phyloP scores from a whole-genome alignment of 2,797 vertebrate genomes.

The Gephyroberyx darwinii region DNA sequence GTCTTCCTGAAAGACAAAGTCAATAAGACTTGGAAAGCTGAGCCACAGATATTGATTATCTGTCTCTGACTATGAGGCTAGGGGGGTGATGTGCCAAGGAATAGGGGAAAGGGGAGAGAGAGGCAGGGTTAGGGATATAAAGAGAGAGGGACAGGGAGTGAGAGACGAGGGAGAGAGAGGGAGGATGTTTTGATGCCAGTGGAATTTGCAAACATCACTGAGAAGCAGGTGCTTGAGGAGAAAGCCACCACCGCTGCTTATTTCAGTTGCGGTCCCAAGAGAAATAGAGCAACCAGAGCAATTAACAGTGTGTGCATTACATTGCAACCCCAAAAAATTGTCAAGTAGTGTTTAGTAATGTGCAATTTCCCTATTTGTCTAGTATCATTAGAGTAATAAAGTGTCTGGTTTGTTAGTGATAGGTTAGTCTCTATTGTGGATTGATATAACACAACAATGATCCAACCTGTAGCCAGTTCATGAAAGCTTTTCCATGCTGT shows the following conservation, averaged over 20 bases:
- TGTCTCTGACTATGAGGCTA: constrained; percentile 85
- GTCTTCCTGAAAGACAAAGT: constrained; percentile 88
- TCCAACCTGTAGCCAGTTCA: no score
- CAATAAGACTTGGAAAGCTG: constrained; percentile 85
- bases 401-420: no score
- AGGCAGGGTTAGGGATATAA: constrained; percentile 28
- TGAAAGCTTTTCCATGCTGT: no score
- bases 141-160: constrained; percentile 26
- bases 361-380: not conserved
- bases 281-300: constrained; percentile 27
- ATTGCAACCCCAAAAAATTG: constrained; percentile 37
- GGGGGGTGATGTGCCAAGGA: constrained; percentile 44
- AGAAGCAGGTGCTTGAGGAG: constrained; percentile 53
- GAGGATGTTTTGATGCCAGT: constrained; percentile 39
- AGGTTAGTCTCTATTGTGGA: no score
- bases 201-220: constrained; percentile 54
- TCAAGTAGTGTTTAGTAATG: not conserved
- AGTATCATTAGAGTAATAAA: not conserved
- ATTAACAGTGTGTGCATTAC: constrained; percentile 23
- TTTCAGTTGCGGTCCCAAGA: constrained; percentile 31
- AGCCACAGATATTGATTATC: constrained; percentile 87
- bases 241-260: constrained; percentile 10
- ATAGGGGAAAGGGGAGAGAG: constrained; percentile 13
- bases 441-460: no score
- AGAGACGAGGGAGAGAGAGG: constrained; percentile 21